A percentile compares a stretch with the other conserved stretches of the same genome.
Evolutionary conservation across 2,113 vertebrate species (phyloP).

Genomic region (Aythya baeri): DNA sequence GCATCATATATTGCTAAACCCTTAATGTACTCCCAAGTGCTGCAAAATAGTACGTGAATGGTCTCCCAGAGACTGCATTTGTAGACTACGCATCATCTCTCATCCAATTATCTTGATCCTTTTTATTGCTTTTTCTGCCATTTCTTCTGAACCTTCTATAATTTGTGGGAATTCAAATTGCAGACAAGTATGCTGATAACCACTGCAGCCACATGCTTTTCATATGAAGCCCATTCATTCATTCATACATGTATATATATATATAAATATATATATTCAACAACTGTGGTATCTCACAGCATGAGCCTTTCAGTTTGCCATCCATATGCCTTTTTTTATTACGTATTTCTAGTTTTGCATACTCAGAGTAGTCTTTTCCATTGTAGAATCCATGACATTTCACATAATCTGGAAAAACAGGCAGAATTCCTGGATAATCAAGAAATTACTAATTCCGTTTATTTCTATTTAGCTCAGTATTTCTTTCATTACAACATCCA

Average conservation of each 20-base stretch:
- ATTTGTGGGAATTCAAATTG: background rate
- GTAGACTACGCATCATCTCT: background rate
- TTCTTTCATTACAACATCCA: background rate
- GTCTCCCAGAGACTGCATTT: background rate
- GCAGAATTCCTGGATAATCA: background rate
- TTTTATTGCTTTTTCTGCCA: conserved; percentile 14
- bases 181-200: background rate
- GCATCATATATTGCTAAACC: background rate
- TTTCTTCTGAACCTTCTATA: background rate
- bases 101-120: background rate
- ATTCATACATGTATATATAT: background rate
- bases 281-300: background rate
- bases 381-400: background rate
- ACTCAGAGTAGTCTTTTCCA: background rate
- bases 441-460: background rate
- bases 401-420: background rate
- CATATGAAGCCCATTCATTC: background rate
- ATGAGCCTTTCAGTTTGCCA: background rate
- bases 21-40: background rate
- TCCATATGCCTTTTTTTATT: background rate
- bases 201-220: background rate
- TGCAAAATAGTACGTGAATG: background rate
- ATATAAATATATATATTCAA: background rate
- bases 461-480: background rate
- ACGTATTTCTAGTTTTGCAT: background rate